Evolutionary conservation across 2,888 invertebrate species (phyloP), one percentile per base, ranked within the genome.

Genomic region (Chironomus tentans): DNA sequence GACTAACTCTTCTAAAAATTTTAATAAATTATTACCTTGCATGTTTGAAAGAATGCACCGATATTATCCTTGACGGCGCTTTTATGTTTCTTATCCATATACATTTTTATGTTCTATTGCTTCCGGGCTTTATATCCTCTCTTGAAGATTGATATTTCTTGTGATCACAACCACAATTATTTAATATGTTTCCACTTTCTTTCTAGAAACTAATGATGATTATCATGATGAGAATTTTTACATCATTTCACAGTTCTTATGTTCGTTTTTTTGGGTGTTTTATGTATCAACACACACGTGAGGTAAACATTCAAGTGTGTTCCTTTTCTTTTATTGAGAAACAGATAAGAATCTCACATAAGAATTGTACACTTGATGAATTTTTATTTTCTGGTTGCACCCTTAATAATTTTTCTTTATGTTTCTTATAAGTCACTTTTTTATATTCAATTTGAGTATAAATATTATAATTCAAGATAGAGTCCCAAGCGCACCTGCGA

Each of bases 11-110:
- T 38, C 38, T 38, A 38, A 38, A 38, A 10, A 38, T 38, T 38
- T 1, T 10, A 38, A 10, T 10, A 10, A 38, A 38, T 38, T 38
- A 10, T 83, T 82, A 84, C 84, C 84, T 84, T 84, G 83, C 84
- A 84, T 76, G 84, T 84, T 80, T 84, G 84, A 78, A 84, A 84
- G 78, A 84, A 84, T 72, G 84, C 84, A 78, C 84, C 84, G 80
- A 84, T 80, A 78, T 81, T 82, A 70, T 81, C 78, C 70, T 80
- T 80, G 68, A 78, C 78, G 18, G 68, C 15, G 10, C 62, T 38
- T 69, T 76, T 76, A 2, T 48, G 56, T 68, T 76, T 69, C 69
- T 76, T 76, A 69, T 76, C 76, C 76, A 76, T 68, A 76, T 76
- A 76, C 76, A 76, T 76, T 68, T 21, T 74, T 65, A 7, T 15